Evolutionary conservation across 2,113 vertebrate genomes (phyloP).

Genomic region (Oryzias woworae): DNA sequence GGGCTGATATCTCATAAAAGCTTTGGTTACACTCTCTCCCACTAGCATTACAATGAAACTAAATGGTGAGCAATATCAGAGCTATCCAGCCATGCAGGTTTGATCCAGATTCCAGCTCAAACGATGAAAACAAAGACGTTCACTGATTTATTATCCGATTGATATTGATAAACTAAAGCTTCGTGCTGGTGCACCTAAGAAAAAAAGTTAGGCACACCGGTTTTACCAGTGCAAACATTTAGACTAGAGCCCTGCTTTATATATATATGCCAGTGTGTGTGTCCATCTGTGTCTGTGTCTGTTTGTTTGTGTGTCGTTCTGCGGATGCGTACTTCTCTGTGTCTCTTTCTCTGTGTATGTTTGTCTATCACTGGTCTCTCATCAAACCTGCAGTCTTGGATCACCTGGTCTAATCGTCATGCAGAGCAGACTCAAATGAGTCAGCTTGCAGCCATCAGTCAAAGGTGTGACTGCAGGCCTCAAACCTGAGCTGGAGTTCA

Average conservation of each 20-base stretch:
- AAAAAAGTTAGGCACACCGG: too few relatives aligned
- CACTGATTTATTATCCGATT: too few relatives aligned
- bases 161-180: too few relatives aligned
- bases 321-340: not conserved
- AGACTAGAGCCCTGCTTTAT: not conserved
- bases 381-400: conserved; percentile 37
- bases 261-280: not conserved
- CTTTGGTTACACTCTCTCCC: too few relatives aligned
- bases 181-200: too few relatives aligned
- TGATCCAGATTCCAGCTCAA: too few relatives aligned
- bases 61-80: too few relatives aligned
- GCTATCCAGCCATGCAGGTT: too few relatives aligned
- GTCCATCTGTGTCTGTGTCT: not conserved
- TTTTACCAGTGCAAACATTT: too few relatives aligned
- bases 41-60: too few relatives aligned
- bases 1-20: too few relatives aligned
- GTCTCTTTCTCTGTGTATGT: conserved; percentile 11
- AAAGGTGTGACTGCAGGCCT: conserved; percentile 7
- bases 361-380: conserved; percentile 65
- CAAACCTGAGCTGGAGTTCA: conserved; percentile 4
- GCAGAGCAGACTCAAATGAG: conserved; percentile 63
- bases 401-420: conserved; percentile 53
- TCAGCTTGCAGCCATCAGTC: conserved; percentile 49
- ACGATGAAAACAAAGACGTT: too few relatives aligned
- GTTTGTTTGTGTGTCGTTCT: not conserved